phyloP scores from a whole-genome alignment of 2,888 invertebrate species.

The Allacma fusca region DNA sequence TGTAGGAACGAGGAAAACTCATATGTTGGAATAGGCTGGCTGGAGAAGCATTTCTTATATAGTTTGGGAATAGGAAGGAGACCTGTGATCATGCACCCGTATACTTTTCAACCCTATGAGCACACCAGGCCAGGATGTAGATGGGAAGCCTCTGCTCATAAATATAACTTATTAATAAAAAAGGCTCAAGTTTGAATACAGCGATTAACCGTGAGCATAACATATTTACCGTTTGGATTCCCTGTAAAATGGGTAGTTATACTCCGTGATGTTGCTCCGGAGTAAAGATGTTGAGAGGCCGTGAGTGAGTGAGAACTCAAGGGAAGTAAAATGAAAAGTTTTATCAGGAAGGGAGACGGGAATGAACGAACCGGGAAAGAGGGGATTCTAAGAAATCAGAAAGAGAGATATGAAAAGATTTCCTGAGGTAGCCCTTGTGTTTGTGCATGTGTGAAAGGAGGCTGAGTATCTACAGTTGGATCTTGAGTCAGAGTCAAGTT shows the following conservation, averaged over 20 bases:
- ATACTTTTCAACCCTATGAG: no score
- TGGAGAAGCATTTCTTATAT: no score
- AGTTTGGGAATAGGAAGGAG: no score
- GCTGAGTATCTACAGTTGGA: conserved; percentile 23
- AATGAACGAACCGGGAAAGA: not conserved
- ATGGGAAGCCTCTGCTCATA: not conserved
- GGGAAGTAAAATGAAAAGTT: conserved; percentile 20
- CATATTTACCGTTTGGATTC: conserved; percentile 7
- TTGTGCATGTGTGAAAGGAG: conserved; percentile 25
- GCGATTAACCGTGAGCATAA: not conserved
- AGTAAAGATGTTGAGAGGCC: not conserved
- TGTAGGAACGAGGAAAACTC: no score
- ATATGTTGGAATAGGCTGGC: no score
- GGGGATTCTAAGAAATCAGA: conserved; percentile 21
- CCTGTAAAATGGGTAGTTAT: not conserved
- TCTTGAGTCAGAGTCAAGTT: conserved; percentile 30
- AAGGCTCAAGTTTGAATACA: conserved; percentile 16
- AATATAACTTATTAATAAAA: conserved; percentile 11
- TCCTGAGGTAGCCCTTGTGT: conserved; percentile 16
- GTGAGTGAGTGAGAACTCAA: not conserved
- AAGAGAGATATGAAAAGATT: conserved; percentile 35
- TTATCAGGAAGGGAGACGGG: not conserved
- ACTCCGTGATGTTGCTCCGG: not conserved
- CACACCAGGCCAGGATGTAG: no score
- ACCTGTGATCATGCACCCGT: no score